These are phyloP conservation scores for Diabrotica virgifera DNA, from an alignment of 1,140 invertebrate genomes.

Conservation along the genomic window DNA sequence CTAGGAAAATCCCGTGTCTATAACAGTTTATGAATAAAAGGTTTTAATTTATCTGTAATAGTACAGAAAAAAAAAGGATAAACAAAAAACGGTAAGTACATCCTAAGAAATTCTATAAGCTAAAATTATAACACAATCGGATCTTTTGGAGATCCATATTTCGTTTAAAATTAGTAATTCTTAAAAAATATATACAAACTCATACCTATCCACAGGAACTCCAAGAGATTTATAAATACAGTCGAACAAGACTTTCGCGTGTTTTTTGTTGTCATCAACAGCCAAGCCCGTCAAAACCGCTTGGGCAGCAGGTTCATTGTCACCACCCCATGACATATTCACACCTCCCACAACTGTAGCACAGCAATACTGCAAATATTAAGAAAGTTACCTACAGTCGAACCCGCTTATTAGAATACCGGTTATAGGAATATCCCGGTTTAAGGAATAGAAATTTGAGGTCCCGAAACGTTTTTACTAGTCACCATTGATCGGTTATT, in stretches of 20 bases:
- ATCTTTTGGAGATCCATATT: background rate
- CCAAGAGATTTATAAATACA: conserved; percentile 58
- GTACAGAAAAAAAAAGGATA: too few relatives aligned
- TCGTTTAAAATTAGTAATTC: background rate
- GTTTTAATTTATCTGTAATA: too few relatives aligned
- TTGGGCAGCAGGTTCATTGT: conserved; percentile 60
- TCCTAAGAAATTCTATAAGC: too few relatives aligned
- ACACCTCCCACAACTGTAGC: conserved; percentile 59
- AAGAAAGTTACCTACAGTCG: too few relatives aligned
- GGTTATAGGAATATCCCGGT: too few relatives aligned
- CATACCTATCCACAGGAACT: conserved; percentile 55
- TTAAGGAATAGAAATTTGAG: too few relatives aligned
- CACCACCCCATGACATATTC: conserved; percentile 61
- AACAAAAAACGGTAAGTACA: background rate
- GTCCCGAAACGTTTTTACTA: too few relatives aligned
- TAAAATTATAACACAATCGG: too few relatives aligned
- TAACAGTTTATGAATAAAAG: too few relatives aligned
- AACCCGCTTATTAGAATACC: too few relatives aligned
- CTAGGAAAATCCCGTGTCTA: too few relatives aligned
- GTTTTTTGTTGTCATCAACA: conserved; percentile 62
- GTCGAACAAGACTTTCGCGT: conserved; percentile 59
- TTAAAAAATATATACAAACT: background rate
- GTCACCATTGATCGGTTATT: too few relatives aligned
- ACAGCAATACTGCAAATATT: conserved; percentile 57
- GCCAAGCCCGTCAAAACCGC: conserved; percentile 62